phyloP scores from a whole-genome alignment of 2,888 invertebrate genomes.

The Drosophila prostipennis region DNA sequence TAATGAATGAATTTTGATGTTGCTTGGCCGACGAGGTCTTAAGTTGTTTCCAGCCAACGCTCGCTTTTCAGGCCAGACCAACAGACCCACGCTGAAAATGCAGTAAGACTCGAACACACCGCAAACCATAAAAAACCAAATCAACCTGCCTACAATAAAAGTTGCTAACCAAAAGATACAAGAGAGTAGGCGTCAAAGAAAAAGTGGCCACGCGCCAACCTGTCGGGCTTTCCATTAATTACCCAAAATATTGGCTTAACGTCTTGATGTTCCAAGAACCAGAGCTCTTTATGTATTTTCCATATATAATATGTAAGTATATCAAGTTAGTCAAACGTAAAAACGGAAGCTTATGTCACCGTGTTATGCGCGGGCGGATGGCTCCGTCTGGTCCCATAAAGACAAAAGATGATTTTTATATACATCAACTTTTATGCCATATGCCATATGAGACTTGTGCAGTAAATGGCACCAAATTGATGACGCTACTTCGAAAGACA shows the following conservation, averaged over 20 bases:
- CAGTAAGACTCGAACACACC: slow-evolving; percentile 5
- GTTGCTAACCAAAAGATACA: slow-evolving; percentile 5
- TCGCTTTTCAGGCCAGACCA: slow-evolving; percentile 32
- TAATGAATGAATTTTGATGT: slow-evolving; percentile 54
- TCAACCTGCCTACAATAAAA: slow-evolving; percentile 10
- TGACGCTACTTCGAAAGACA: slow-evolving; percentile 33
- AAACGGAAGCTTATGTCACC: slow-evolving; percentile 64
- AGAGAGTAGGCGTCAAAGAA: slow-evolving; percentile 33
- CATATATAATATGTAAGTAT: not conserved
- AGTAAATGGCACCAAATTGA: slow-evolving; percentile 60
- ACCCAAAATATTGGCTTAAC: slow-evolving; percentile 36
- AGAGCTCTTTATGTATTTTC: not conserved
- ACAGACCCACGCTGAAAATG: slow-evolving; percentile 52
- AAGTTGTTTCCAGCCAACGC: slow-evolving; percentile 57
- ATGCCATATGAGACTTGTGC: slow-evolving; percentile 31
- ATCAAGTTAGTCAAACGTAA: slow-evolving; percentile 12
- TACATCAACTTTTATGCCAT: slow-evolving; percentile 41
- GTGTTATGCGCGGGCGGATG: slow-evolving; percentile 61
- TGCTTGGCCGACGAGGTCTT: slow-evolving; percentile 1
- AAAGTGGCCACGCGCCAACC: slow-evolving; percentile 64
- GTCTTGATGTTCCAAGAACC: not conserved
- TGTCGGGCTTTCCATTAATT: slow-evolving; percentile 60
- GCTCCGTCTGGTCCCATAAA: slow-evolving; percentile 41
- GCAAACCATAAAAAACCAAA: slow-evolving; percentile 18
- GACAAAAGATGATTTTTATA: slow-evolving; percentile 54